Evolutionary conservation across 2,888 invertebrate species (phyloP).

Genomic region (Polyommatus iphigenia): DNA sequence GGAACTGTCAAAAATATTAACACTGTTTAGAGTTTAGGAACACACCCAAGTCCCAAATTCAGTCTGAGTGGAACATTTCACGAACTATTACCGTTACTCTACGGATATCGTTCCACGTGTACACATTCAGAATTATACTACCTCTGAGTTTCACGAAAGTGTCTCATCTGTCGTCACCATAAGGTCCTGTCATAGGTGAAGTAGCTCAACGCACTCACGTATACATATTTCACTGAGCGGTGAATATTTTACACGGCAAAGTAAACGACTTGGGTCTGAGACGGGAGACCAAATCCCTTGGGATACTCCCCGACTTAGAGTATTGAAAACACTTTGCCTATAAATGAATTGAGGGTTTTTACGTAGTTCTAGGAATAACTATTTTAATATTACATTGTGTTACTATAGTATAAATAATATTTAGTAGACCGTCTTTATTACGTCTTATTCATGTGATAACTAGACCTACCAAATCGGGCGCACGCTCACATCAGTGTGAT

Average conservation of each 20-base stretch:
- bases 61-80: neutral
- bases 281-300: slow-evolving; percentile 66
- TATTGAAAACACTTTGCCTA: slow-evolving; percentile 48
- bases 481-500: neutral
- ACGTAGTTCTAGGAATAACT: neutral
- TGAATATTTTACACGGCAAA: slow-evolving; percentile 64
- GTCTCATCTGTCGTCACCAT: neutral
- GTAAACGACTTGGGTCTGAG: slow-evolving; percentile 56
- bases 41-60: neutral
- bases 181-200: neutral
- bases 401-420: neutral
- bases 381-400: neutral
- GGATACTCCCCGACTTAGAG: slow-evolving; percentile 65
- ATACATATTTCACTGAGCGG: slow-evolving; percentile 52
- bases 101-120: slow-evolving; percentile 36
- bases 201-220: slow-evolving; percentile 30
- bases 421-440: neutral
- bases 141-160: neutral
- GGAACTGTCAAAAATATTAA: neutral
- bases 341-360: slow-evolving; percentile 44
- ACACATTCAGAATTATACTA: slow-evolving; percentile 13
- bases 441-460: neutral
- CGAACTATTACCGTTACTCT: slow-evolving; percentile 14
- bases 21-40: neutral
- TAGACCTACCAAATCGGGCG: neutral